Conservation (phyloP, 2,113 vertebrate species). For the Formicarius rufipectus region DNA sequence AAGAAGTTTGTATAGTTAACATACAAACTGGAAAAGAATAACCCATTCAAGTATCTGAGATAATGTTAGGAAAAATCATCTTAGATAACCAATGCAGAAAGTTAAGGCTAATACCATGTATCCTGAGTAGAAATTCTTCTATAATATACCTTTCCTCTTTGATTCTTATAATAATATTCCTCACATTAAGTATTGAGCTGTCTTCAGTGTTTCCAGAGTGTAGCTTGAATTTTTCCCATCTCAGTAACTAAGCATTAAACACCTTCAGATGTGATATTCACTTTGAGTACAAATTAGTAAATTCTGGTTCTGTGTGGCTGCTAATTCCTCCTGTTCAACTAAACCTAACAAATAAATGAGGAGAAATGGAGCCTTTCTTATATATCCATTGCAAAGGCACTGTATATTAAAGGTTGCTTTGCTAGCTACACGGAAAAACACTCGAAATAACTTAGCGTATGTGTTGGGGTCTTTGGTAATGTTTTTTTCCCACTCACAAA, state of each 20-base stretch:
- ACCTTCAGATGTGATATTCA: background rate
- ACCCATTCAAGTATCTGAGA: background rate
- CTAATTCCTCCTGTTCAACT: background rate
- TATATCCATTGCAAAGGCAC: background rate
- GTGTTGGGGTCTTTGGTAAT: background rate
- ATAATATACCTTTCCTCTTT: background rate
- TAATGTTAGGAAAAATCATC: background rate
- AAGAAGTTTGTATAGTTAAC: slow-evolving; percentile 19
- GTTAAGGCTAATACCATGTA: background rate
- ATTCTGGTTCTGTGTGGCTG: background rate
- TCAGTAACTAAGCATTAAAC: background rate
- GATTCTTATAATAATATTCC: background rate
- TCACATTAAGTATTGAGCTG: background rate
- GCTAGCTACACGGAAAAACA: background rate
- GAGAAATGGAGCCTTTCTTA: background rate
- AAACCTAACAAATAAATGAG: background rate
- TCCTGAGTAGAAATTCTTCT: background rate
- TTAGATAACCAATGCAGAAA: background rate
- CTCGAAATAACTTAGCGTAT: background rate
- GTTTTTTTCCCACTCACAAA: background rate
- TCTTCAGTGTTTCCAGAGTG: background rate
- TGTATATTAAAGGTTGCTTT: background rate
- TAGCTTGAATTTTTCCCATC: background rate
- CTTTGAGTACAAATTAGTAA: background rate
- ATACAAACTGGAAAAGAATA: slow-evolving; percentile 6